Base-by-base conservation (phyloP, 2,888 invertebrate genomes). In the Nipponacmea schrenckii region DNA sequence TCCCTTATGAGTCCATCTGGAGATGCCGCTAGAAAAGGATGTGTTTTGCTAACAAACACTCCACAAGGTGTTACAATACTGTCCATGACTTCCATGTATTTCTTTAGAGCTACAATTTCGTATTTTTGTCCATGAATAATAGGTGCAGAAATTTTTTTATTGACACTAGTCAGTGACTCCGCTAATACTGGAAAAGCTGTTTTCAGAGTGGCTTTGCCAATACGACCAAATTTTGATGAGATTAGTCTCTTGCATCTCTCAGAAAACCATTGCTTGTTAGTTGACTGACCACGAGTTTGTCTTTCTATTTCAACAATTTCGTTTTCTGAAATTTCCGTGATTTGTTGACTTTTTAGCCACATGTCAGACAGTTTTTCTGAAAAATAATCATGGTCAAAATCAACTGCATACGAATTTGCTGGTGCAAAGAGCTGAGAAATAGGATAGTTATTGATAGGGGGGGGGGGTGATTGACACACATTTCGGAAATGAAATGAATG, bases 1-100 rank as follows among this genome's bases (percentile, higher is more conserved):
- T 65, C 65, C 5, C 27, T 39, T 20, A 65, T 31, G 14, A 14
- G 20, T 15, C 65, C 65, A 63, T 63, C 63, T 14, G 63, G 63
- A 15, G 63, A 17, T 14, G 63, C 15, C 14, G 63, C 63, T 15
- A 63, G 15, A 20, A 63, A 63, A n/a, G 63, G 63, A 63, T 63
- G 20, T 15, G 1, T 14, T 63, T 63, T 2, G 2, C 17, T n/a
- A 27, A 63, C 20, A 15, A 20, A 15, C 20, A 20, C 15, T 26
- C 63, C 63, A 63, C 63, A 63, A 24, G 24, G 24, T 14, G 15
- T 27, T 20, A 63, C 48, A 5, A 17, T 2, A 14, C 14, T 48
- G 14, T 48, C 3, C 48, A 48, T 48, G 14, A 17, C 1, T 63
- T 15, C 3, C 15, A n/a, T 20, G 20, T n/a, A 63, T 20, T 17